Base-by-base conservation (phyloP, 2,797 vertebrate genomes). In the Hemitrygon akajei region DNA sequence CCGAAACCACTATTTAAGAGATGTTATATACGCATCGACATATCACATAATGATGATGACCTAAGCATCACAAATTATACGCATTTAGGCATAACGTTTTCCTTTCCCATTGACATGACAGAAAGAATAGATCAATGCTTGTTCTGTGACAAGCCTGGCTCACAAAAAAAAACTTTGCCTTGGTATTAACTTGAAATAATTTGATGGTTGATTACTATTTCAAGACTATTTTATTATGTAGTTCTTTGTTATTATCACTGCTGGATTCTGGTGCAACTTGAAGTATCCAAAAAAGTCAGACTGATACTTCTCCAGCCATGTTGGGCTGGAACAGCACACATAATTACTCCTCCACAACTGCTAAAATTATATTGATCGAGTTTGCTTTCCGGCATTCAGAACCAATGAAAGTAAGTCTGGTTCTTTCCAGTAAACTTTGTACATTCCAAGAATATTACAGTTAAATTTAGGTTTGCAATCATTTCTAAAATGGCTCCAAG, bases 211-310 rank as follows among this genome's bases (percentile, higher is more conserved):
- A 93, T 93, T 58, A 75, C 71, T 76, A 93, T 56, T 93, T 93
- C 71, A 71, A 93, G 27, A 76, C 47, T 76, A 71, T 93, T 93
- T 93, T 93, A 71, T 93, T 76, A 75, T 75, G 69, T 11, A 93
- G 71, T 75, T 75, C 91, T 25, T 75, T 93, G 40, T 93, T 12
- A 93, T 93, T 76, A 76, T 93, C 69, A 75, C 71, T 93, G 40
- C 73, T 93, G 91, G 91, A 93, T 75, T 93, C 66, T 91, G 66
- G 89, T 91, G 89, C 66, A 63, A 91, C 11, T 73, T 47, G 89
- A 91, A 20, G 34, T 66, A 91, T 91, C 89, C 40, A 76, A 93
- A 47, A 73, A 56, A 93, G 40, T 40, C 91, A 93, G 37, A 75
- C 69, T 30, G 40, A 75, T 93, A 71, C 25, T 92, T 75, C 91